phyloP scores from a whole-genome alignment of 2,113 vertebrate species.

The Arothron firmamentum region DNA sequence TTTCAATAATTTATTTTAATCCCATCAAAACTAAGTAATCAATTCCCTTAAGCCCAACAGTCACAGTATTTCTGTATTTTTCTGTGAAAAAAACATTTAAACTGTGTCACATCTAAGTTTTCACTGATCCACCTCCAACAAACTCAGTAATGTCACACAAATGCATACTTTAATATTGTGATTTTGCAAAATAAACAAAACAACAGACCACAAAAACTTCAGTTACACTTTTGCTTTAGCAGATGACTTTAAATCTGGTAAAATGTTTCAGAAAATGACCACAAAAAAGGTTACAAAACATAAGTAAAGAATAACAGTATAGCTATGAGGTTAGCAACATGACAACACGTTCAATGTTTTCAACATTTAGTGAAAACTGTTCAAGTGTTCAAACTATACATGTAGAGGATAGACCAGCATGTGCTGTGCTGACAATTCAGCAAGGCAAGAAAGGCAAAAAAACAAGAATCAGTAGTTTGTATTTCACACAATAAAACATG shows the following conservation, averaged over 20 bases:
- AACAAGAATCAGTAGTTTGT: slow-evolving; percentile 63
- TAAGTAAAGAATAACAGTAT: slow-evolving; percentile 7
- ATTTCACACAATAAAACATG: slow-evolving; percentile 51
- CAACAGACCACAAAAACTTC: slow-evolving; percentile 8
- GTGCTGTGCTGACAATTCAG: slow-evolving; percentile 9
- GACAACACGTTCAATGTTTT: slow-evolving; percentile 13
- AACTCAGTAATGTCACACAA: neutral
- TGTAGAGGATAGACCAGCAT: slow-evolving; percentile 10
- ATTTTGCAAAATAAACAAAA: neutral
- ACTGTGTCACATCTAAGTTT: no score
- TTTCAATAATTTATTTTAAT: no score
- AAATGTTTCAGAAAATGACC: slow-evolving; percentile 27
- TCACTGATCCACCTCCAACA: no score
- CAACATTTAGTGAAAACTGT: slow-evolving; percentile 27
- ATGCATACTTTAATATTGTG: neutral
- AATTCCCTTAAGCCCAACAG: no score
- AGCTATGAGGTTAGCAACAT: slow-evolving; percentile 15
- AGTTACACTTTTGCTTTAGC: slow-evolving; percentile 17
- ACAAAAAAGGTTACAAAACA: slow-evolving; percentile 28
- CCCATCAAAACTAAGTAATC: no score
- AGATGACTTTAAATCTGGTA: slow-evolving; percentile 19
- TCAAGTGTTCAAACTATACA: slow-evolving; percentile 37
- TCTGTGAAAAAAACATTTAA: no score
- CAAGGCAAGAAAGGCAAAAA: slow-evolving; percentile 10
- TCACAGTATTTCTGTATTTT: no score